Percentiles rank a stretch among this genome's conserved stretches.
Conservation (phyloP, 23 tunicate genomes). For the Styela clava region DNA sequence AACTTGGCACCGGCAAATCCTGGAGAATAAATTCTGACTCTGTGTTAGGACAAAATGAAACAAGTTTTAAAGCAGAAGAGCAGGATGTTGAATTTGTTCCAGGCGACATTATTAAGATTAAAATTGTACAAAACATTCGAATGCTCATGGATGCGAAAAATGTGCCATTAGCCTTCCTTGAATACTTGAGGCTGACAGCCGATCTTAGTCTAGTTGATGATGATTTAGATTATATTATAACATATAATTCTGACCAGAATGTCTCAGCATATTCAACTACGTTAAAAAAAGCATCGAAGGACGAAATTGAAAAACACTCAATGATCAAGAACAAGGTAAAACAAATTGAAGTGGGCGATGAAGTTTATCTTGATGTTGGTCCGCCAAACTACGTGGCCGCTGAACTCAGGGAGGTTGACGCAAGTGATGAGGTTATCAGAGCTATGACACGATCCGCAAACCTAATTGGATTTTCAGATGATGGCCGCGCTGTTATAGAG, state of each 20-base stretch:
- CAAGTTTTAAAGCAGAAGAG: neutral
- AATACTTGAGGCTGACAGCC: slow-evolving; percentile 2
- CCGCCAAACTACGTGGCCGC: slow-evolving; percentile 12
- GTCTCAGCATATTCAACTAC: slow-evolving; percentile 7
- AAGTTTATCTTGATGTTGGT: slow-evolving; percentile 13
- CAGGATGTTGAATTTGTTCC: neutral
- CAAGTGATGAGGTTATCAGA: neutral
- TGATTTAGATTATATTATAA: neutral
- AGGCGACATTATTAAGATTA: slow-evolving; percentile 4
- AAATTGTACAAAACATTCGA: neutral
- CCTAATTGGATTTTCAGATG: slow-evolving; percentile 13
- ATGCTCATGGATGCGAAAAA: neutral
- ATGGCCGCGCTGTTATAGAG: neutral
- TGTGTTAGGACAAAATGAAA: neutral
- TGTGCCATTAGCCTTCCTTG: slow-evolving; percentile 3
- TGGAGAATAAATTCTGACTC: slow-evolving; percentile 14
- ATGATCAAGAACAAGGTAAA: neutral
- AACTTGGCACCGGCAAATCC: neutral
- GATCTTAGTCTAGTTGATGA: slow-evolving; percentile 1
- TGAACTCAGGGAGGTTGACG: neutral
- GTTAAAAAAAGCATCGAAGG: neutral
- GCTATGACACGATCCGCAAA: slow-evolving; percentile 8
- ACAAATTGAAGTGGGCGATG: neutral
- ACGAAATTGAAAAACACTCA: neutral
- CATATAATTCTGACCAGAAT: slow-evolving; percentile 2